A percentile compares a stretch with the other conserved stretches of the same genome.
phyloP scores from a whole-genome alignment of 2,113 vertebrate genomes.

The Mola mola region DNA sequence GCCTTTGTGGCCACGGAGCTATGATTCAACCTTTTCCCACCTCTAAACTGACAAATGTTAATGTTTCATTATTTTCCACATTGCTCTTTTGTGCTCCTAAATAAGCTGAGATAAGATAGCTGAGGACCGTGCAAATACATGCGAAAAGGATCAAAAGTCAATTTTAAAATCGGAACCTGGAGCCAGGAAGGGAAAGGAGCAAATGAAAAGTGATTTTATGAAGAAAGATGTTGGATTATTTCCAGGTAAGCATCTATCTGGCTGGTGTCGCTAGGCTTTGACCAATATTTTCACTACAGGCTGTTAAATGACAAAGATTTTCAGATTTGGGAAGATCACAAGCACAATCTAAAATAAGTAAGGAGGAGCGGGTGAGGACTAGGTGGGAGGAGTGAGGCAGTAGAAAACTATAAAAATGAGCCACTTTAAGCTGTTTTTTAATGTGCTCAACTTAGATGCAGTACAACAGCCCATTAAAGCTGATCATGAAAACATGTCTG shows the following conservation, averaged over 20 bases:
- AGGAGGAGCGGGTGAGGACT: constrained; percentile 8
- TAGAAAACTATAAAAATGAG: constrained; percentile 35
- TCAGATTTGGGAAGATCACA: too few relatives aligned
- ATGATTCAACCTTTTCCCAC: constrained; percentile 16
- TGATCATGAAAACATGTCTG: constrained; percentile 76
- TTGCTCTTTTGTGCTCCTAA: constrained; percentile 17
- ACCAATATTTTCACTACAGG: neutral
- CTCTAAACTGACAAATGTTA: constrained; percentile 26
- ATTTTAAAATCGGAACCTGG: too few relatives aligned
- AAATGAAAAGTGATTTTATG: too few relatives aligned
- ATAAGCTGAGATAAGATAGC: constrained; percentile 40
- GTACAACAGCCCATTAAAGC: constrained; percentile 75
- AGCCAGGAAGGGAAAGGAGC: too few relatives aligned
- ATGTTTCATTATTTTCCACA: constrained; percentile 37
- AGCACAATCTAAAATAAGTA: constrained; percentile 18
- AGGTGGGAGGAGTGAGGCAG: too few relatives aligned
- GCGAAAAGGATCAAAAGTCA: too few relatives aligned
- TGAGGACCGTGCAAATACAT: constrained; percentile 9
- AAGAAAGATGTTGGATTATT: too few relatives aligned
- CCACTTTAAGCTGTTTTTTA: constrained; percentile 70
- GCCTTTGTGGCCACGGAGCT: constrained; percentile 26
- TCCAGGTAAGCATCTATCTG: too few relatives aligned
- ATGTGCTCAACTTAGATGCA: constrained; percentile 69
- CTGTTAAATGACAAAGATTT: neutral
- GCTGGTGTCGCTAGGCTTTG: too few relatives aligned